Evolutionary conservation across 2,888 invertebrate species (phyloP), one percentile per base, ranked within the genome.

Genomic region (Apotomis betuletana): DNA sequence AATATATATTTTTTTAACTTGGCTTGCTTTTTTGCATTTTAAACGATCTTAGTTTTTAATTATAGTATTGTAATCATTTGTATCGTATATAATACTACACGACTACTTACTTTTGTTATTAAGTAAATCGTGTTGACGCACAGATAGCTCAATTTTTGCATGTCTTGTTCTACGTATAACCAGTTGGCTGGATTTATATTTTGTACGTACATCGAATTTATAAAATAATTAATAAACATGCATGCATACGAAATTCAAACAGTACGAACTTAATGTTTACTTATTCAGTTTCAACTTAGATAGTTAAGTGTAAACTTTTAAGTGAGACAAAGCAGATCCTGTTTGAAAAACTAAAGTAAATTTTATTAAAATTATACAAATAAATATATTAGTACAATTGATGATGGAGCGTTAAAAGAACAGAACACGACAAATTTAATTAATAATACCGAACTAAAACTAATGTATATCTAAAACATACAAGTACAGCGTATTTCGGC

Each of bases 121-220:
- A 86, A 84, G 85, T 87, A 83, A 84, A 83, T 87, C 84, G 87
- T 87, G 87, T 87, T 84, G 84, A 85, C 82, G 83, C 76, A 81
- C 84, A 82, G 79, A 78, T 89, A 90, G 91, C 91, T 91, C 91
- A 91, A 92, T 90, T 88, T 88, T 83, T 79, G 61, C 61, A 61
- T 82, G 76, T 82, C 44, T 78, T 81, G 85, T 89, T 87, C 85
- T 89, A 58, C 57, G 9, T 6, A 6, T 41, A 4, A 49, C 9
- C 10, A 62, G 49, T 61, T 46, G 13, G 36, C 52, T 8, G 27
- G 87, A 85, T 82, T 83, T 85, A 85, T 87, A 86, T 80, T 85
- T 83, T 88, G 84, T 89, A 86, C 83, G 82, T 83, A 82, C 85
- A 86, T 88, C 85, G 87, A 88, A 84, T 83, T 77, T 76, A 77